Base-by-base conservation (phyloP, 2,113 vertebrate genomes). In the Acrocephalus arundinaceus region DNA sequence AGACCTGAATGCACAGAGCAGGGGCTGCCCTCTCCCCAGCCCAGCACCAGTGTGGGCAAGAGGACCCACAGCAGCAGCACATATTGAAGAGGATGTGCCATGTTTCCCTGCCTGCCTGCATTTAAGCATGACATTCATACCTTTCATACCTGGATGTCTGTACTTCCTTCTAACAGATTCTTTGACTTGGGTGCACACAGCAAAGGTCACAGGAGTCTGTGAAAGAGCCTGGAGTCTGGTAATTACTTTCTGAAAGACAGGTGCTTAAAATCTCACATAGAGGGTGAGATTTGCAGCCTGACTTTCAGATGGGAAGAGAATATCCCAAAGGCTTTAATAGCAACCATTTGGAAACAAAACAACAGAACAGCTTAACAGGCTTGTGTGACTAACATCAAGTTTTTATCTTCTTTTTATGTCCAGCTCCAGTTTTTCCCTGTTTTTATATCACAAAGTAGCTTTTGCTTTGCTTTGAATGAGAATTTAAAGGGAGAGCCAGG, bases 51-150 rank as follows among this genome's bases (percentile, higher is more conserved):
- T 0, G 0, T 2, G 12, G 33, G 25, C 54, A 73, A 71, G 23
- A 78, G 27, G n/a, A 15, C 4, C 22, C 15, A 1, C 0, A 1
- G 75, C 2, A 8, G 51, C 35, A 71, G 21, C 10, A 4, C 24
- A 8, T 62, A 24, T 0, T 25, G 0, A 73, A 55, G 20, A 16
- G n/a, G 5, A 21, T 33, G 9, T 55, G 43, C 25, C 13, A 7
- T 0, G 1, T 61, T 37, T 81, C 46, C 31, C 33, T 76, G 43
- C 25, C 30, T 23, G 5, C 27, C 43, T 25, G 33, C 24, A 31
- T 31, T 54, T 33, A 12, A 55, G 59, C 9, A 30, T 1, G 0
- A 4, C 13, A 10, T 37, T 30, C 45, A 20, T n/a, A 39, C 33
- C 11, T 51, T 49, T 68, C 73, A 24, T 28, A 43, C 7, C 7